Base-by-base conservation (phyloP, 2,888 invertebrate genomes). In the Gymnoscelis rufifasciata region DNA sequence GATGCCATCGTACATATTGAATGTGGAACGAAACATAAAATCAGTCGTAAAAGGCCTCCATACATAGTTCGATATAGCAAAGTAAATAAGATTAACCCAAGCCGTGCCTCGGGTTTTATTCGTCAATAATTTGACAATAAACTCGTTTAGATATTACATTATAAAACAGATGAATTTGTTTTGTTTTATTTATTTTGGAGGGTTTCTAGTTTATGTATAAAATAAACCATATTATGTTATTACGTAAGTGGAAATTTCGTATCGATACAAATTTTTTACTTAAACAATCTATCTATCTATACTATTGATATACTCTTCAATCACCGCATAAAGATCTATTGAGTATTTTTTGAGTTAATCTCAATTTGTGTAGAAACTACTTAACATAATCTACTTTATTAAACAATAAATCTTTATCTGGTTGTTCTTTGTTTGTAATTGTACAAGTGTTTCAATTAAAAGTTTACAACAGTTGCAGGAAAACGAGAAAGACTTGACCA, bases 21-120 rank as follows among this genome's bases (percentile, higher is more conserved):
- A 68, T 59, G 52, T 59, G 57, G 59, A 73, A 73, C 66, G 64
- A 64, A 41, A 66, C 64, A 71, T 77, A 78, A 78, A 77, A 71
- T 55, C 56, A 59, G 66, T 67, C 72, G 60, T 74, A 75, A 79
- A 80, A 38, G 70, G 68, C 66, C 68, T 60, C 64, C 66, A 59
- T 54, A 54, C 55, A 49, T 60, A 57, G 60, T 59, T 63, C 61
- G 58, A 66, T 64, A 60, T 60, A 42, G 37, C 40, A 38, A 14
- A 68, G 60, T 64, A 71, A 74, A 72, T 66, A 68, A 66, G 62
- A 64, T 65, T 62, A 62, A 59, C 55, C 59, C 47, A 56, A 59
- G 60, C 56, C 52, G 45, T 47, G 44, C 48, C 46, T 51, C 43
- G 54, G 49, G 44, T 58, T 62, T 63, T 59, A 64, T 63, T 59